Evolutionary conservation across 2,888 invertebrate genomes (phyloP), one percentile per base, ranked within the genome.

Genomic region (Tenthredo scrophulariae): DNA sequence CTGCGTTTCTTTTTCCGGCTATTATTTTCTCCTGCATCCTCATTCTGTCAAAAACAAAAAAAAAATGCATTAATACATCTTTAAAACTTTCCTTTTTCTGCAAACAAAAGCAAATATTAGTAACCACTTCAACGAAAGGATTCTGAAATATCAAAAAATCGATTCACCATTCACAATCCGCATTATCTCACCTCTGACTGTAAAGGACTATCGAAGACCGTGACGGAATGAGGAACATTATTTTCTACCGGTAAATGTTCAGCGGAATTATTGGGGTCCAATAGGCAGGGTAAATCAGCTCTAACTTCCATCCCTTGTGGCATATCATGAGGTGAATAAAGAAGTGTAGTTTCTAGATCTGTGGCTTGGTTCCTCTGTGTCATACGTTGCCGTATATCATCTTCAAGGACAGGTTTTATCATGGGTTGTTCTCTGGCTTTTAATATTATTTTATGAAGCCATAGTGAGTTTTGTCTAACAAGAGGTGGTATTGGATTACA

Each of bases 401-500:
- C 90, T 82, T 91, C 91, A 7, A 92, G 85, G 22, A 92, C 80
- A 0, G 91, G 90, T 79, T 95, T 95, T 62, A 96, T 95, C 65
- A 96, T 90, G 0, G 96, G 95, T 88, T 96, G 95, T 62, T 96
- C 96, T 84, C 96, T 94, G 0, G 97, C 97, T 89, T 95, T 95
- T 67, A 96, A 91, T 82, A 98, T 94, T 80, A 97, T 96, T 87
- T 95, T 94, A 92, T 96, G 96, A 22, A 96, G 89, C 77, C 94
- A 93, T 84, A 96, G 92, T 33, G 96, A 90, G 89, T 95, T 94
- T 88, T 95, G 95, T 50, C 95, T 93, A 0, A 97, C 95, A 43
- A 96, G 93, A 0, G 98, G 97, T 10, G 99, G 99, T 89, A 98
- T 96, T 0, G 99, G 99, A 92, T 97, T 97, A 92, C 99, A 99